phyloP scores from a whole-genome alignment of 2,113 vertebrate genomes.

The Larimichthys polyactis region DNA sequence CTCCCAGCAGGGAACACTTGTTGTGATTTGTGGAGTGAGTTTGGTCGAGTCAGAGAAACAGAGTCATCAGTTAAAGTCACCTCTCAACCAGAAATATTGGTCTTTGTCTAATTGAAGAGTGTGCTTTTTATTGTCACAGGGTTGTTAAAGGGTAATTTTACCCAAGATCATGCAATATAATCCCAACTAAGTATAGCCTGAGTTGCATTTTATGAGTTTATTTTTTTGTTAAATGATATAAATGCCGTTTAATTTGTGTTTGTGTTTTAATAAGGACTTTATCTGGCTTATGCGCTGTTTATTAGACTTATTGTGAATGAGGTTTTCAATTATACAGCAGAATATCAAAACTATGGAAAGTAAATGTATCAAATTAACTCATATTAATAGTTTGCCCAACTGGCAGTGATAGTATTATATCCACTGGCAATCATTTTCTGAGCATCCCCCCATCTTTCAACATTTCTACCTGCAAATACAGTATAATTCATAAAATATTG shows the following conservation, averaged over 20 bases:
- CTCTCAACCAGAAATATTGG: not conserved
- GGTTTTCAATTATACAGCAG: not conserved
- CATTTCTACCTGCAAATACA: not conserved
- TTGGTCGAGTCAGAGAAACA: slow-evolving; percentile 3
- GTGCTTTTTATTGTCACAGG: not conserved
- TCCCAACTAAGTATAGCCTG: not conserved
- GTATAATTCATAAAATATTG: not conserved
- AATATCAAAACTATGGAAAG: not conserved
- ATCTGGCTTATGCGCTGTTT: not conserved
- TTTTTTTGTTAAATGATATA: not conserved
- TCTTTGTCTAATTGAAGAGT: not conserved
- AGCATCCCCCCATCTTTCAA: not conserved
- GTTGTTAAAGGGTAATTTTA: slow-evolving; percentile 1
- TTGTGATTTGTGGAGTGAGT: slow-evolving; percentile 41
- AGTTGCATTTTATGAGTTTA: not conserved
- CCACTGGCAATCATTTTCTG: not conserved
- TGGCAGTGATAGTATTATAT: not conserved
- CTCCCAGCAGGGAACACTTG: slow-evolving; percentile 32
- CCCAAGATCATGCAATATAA: not conserved
- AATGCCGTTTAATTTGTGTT: not conserved
- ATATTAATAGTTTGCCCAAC: not conserved
- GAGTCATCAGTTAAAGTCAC: slow-evolving; percentile 1
- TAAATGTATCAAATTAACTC: not conserved
- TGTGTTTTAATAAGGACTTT: not conserved
- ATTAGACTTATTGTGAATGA: not conserved